A percentile compares a stretch with the other conserved stretches of the same genome.
Evolutionary conservation across 2,797 vertebrate genomes (phyloP).

Genomic region (Helarctos malayanus): DNA sequence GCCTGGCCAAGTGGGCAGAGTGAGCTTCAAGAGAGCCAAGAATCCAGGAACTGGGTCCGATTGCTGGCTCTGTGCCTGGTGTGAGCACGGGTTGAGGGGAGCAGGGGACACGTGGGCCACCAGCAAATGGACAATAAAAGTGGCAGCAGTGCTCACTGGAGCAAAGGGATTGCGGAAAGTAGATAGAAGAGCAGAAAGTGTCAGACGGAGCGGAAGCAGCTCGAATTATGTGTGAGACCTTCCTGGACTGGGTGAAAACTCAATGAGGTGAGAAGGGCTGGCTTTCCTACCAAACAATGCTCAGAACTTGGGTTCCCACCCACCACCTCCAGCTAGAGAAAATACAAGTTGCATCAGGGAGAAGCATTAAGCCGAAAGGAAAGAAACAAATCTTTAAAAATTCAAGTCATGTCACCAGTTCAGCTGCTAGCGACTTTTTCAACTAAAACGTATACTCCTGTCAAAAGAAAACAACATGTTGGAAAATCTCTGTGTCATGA

Average conservation of each 20-base stretch:
- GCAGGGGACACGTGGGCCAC: background rate
- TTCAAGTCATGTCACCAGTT: background rate
- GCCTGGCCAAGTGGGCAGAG: background rate
- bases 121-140: background rate
- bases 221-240: no score
- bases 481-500: background rate
- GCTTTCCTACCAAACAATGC: background rate
- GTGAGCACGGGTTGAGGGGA: background rate
- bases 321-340: background rate
- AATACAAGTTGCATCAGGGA: background rate
- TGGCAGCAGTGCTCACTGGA: background rate
- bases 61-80: background rate
- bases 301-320: background rate
- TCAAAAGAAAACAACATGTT: background rate
- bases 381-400: background rate
- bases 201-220: background rate
- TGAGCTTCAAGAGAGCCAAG: background rate
- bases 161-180: background rate
- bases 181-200: background rate
- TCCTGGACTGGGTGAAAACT: background rate
- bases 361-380: background rate
- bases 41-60: background rate
- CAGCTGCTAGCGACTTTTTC: background rate
- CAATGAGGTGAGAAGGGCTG: background rate
- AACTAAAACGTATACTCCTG: background rate